Evolutionary conservation across 1,140 invertebrate genomes (phyloP), one percentile per base, ranked within the genome.

Genomic region (Pristionchus pacificus): DNA sequence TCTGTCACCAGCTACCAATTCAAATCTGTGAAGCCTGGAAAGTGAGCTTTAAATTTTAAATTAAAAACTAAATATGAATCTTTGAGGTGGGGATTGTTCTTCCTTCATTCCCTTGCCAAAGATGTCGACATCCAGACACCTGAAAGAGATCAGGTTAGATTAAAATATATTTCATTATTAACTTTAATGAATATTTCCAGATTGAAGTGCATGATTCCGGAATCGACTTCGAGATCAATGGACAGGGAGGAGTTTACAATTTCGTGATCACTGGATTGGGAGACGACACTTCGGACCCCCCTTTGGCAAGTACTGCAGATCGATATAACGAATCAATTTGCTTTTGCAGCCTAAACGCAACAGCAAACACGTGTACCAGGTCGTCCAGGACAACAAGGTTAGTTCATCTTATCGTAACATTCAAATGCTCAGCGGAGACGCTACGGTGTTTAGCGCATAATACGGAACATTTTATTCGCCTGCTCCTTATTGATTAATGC

Each of bases 291-390:
- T 31, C 13, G 64, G 15, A 14, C 32, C 60, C 14, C n/a, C 24
- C 25, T 15, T n/a, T 55, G 27, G 28, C 33, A n/a, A 28, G 55
- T 19, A 65, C 28, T 28, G 24, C 27, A 2, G 32, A 33, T 57
- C n/a, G n/a, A n/a, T n/a, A n/a, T n/a, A n/a, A n/a, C n/a, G n/a
- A n/a, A n/a, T n/a, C n/a, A n/a, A n/a, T n/a, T n/a, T n/a, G n/a
- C n/a, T n/a, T n/a, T n/a, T n/a, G n/a, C n/a, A n/a, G n/a, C n/a
- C n/a, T n/a, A n/a, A n/a, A n/a, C n/a, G n/a, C n/a, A n/a, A n/a
- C n/a, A n/a, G n/a, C n/a, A 10, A 0, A 10, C n/a, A 74, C 19
- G 15, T 15, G 3, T 72, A 65, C 15, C 1, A 92, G 91, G 78
- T 88, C 86, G 1, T 84, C 92, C 15, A 71, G 29, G 60, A 76